Conservation (phyloP, 2,113 vertebrate species). For the Mormoops blainvillei region DNA sequence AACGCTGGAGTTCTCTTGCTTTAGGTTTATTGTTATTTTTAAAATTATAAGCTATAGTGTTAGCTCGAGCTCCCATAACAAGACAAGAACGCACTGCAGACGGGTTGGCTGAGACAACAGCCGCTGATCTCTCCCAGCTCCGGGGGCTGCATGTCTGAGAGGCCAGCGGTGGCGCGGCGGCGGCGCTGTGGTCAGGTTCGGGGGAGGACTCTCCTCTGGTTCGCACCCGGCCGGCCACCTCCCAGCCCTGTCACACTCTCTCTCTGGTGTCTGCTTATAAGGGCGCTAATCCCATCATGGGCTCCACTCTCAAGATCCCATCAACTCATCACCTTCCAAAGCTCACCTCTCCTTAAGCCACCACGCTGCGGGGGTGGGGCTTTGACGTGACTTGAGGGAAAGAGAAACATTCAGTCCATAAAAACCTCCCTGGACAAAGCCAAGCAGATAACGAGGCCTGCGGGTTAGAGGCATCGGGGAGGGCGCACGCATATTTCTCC, state of each 20-base stretch:
- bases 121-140: not conserved
- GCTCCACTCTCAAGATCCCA: not conserved
- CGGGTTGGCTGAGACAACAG: accelerated
- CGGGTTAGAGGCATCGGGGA: too few species aligned
- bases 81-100: accelerated
- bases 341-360: not conserved
- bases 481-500: too few species aligned
- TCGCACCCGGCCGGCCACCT: accelerated
- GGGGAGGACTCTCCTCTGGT: not conserved
- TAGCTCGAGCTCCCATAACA: not conserved
- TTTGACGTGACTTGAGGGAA: not conserved
- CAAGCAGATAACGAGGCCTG: not conserved
- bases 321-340: not conserved
- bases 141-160: not conserved
- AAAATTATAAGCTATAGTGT: not conserved
- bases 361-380: accelerated
- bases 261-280: not conserved
- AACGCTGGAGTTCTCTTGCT: not conserved
- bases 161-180: not conserved
- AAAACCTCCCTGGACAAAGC: not conserved
- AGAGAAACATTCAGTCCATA: not conserved
- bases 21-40: not conserved
- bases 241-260: not conserved
- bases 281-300: accelerated
- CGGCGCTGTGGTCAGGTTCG: not conserved